phyloP scores from a whole-genome alignment of 2,113 vertebrate species.

The Corythornis vintsioides region DNA sequence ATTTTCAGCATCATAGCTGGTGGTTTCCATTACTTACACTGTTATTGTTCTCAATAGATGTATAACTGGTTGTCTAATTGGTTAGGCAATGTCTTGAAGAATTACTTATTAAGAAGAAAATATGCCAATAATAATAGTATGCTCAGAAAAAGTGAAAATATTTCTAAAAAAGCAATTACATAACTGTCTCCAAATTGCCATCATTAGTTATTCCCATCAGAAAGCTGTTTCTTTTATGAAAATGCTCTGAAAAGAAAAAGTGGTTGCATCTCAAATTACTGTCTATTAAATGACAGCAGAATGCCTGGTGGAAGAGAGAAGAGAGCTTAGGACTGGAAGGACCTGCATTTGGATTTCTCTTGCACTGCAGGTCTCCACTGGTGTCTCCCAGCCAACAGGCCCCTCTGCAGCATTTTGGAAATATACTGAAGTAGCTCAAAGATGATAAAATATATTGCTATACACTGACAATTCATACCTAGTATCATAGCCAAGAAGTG shows the following conservation, averaged over 20 bases:
- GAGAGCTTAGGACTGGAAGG: background rate
- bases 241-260: background rate
- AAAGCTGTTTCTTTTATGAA: background rate
- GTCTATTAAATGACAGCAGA: background rate
- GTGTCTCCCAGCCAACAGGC: background rate
- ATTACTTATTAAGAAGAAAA: conserved; percentile 51
- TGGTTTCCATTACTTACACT: conserved; percentile 24
- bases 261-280: background rate
- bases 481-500: background rate
- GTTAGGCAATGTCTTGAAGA: conserved; percentile 26
- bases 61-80: conserved; percentile 47
- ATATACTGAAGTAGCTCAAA: background rate
- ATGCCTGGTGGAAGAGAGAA: background rate
- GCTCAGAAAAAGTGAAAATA: background rate
- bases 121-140: background rate
- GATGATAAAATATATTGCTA: background rate
- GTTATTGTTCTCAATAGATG: conserved; percentile 33
- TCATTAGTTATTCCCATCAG: background rate
- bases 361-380: background rate
- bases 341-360: background rate
- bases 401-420: background rate
- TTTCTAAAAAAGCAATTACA: background rate
- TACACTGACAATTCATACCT: background rate
- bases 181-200: conserved; percentile 13
- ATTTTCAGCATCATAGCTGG: conserved; percentile 38